These are phyloP conservation scores for Fragum sueziense DNA, from an alignment of 2,888 invertebrate species.

Conservation along the genomic window DNA sequence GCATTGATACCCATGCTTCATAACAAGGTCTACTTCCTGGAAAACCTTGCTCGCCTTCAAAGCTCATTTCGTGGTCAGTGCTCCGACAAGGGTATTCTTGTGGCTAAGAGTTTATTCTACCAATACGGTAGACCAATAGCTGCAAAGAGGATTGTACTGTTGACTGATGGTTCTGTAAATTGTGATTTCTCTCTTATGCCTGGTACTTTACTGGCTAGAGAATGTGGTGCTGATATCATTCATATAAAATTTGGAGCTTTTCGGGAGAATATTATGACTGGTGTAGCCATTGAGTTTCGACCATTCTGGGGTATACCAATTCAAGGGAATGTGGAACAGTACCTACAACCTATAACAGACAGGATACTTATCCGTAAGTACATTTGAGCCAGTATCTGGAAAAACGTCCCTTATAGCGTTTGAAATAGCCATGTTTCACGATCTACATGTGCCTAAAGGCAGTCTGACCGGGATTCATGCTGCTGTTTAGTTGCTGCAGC, in stretches of 20 bases:
- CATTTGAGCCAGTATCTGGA: no score
- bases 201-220: conserved; percentile 33
- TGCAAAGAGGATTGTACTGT: conserved; percentile 47
- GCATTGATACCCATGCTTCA: conserved; percentile 51
- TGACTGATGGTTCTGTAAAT: conserved; percentile 39
- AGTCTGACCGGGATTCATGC: no score
- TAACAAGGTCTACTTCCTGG: conserved; percentile 38
- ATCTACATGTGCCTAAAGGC: no score
- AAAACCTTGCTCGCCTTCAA: conserved; percentile 42
- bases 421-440: no score
- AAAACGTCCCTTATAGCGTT: no score
- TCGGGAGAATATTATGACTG: neutral
- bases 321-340: neutral
- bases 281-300: neutral
- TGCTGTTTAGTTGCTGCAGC: no score
- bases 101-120: conserved; percentile 55
- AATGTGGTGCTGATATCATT: conserved; percentile 57
- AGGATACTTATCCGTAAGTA: conserved; percentile 45
- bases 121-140: conserved; percentile 58
- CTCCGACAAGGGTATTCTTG: conserved; percentile 49
- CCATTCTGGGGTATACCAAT: conserved; percentile 38
- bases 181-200: conserved; percentile 43
- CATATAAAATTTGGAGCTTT: conserved; percentile 45
- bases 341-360: conserved; percentile 34
- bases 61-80: conserved; percentile 53